phyloP scores from a whole-genome alignment of 2,888 invertebrate species.

The Drosophila barbarae region DNA sequence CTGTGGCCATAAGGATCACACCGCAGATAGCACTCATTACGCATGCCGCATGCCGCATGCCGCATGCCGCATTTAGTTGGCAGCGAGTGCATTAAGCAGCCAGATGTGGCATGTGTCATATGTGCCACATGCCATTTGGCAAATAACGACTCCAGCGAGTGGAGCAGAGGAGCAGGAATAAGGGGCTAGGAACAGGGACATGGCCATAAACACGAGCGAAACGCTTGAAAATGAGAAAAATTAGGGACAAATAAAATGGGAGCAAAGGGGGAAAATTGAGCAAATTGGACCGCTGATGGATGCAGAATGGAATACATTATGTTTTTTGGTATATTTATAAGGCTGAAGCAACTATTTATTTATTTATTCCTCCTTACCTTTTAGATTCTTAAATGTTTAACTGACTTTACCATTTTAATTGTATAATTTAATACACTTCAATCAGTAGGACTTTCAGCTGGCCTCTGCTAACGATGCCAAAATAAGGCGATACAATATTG shows the following conservation, averaged over 20 bases:
- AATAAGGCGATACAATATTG: conserved; percentile 6
- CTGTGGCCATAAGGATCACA: background rate
- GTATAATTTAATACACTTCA: too few relatives aligned
- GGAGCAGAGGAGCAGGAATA: too few relatives aligned
- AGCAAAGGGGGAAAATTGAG: background rate
- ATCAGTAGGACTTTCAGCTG: background rate
- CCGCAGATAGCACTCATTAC: conserved; percentile 27
- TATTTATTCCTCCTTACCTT: too few relatives aligned
- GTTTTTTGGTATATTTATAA: background rate
- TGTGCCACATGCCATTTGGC: conserved; percentile 27
- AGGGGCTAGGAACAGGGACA: background rate
- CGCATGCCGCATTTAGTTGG: conserved; percentile 29
- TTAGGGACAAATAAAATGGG: conserved; percentile 4
- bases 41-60: conserved; percentile 24
- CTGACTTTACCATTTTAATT: too few relatives aligned
- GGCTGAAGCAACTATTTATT: too few relatives aligned
- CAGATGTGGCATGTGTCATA: conserved; percentile 10
- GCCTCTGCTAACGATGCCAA: conserved; percentile 6
- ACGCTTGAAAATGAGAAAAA: conserved; percentile 24
- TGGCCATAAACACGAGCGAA: conserved; percentile 11
- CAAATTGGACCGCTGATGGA: background rate
- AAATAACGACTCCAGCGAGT: conserved; percentile 5
- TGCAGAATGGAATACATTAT: background rate
- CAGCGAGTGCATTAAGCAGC: conserved; percentile 26
- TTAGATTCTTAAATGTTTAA: too few relatives aligned